Evolutionary conservation across 30 jellyfish, hydroid and myxozoan genomes (phyloP), one percentile per base, ranked within the genome.

Genomic region (Pseudorhiza aurosa): DNA sequence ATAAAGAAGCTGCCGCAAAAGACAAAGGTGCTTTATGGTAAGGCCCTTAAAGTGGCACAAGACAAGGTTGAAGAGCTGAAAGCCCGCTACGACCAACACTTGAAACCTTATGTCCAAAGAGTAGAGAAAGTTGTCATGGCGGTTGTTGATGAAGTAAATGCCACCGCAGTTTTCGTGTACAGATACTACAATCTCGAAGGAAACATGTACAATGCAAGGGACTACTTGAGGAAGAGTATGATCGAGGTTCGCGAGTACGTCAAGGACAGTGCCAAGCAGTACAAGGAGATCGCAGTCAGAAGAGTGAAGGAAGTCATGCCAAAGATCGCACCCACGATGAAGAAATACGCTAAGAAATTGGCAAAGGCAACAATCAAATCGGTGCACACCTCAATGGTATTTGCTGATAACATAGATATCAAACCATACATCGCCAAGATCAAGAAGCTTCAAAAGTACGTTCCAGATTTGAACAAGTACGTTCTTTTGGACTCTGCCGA

Each of bases 1-100:
- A 85, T 83, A 68, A 80, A 72, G 73, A 80, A 30, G 75, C 46
- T 91, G 75, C 98, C 98, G 43, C 50, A 31, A 71, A 85, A 75
- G 45, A 76, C 95, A 39, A 65, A 32, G 28, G 72, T 24, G 33
- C 50, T 80, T 57, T 80, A 80, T 43, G 84, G 64, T 2, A 80
- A 65, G 39, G 91, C 84, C 5, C 11, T 46, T 18, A 46, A 39
- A 32, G 37, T 46, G 26, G 80, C 81, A 6, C 51, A 65, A 17
- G 58, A 27, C 15, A 65, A 80, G 37, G 42, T 65, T 15, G 68
- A 55, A 9, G 75, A 64, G 25, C 6, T 80, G 36, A 80, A 53
- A 42, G 77, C 78, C 46, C 47, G 47, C 32, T 80, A 64, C 31
- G 80, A 80, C 78, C 39, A 25, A 26, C 36, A 68, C 58, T 28